phyloP scores from a whole-genome alignment of 2,113 vertebrate species.

The Xenus cinereus region DNA sequence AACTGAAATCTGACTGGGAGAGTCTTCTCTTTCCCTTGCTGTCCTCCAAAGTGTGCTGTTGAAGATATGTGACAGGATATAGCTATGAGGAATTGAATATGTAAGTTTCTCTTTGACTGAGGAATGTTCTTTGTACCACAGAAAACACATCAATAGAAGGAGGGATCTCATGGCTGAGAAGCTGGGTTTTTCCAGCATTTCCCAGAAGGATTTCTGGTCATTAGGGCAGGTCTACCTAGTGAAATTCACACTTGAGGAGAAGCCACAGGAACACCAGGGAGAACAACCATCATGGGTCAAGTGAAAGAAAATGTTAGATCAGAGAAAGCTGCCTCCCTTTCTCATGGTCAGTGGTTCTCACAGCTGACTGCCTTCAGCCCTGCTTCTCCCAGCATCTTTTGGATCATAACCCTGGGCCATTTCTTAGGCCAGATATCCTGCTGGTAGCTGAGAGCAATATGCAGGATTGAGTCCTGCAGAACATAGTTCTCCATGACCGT shows the following conservation, averaged over 20 bases:
- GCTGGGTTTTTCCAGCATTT: not conserved
- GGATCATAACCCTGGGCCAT: not conserved
- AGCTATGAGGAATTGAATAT: not conserved
- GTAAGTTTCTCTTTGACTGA: not conserved
- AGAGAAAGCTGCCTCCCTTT: not conserved
- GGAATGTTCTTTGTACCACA: not conserved
- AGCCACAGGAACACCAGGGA: not conserved
- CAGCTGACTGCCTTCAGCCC: not conserved
- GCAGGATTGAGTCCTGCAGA: not conserved
- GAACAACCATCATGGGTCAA: not conserved
- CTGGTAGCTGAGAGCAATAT: not conserved
- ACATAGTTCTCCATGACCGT: not conserved
- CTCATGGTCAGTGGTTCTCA: not conserved
- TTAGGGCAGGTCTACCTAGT: not conserved
- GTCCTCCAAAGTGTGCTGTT: not conserved
- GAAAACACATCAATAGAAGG: not conserved
- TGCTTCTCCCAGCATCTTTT: not conserved
- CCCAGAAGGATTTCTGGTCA: not conserved
- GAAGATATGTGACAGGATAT: not conserved
- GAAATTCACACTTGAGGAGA: slow-evolving; percentile 10
- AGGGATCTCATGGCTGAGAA: not conserved
- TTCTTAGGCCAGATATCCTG: not conserved
- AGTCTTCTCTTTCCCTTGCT: not conserved
- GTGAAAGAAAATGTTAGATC: not conserved
- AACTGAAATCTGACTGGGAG: not conserved